Evolutionary conservation across 2,888 invertebrate species (phyloP).

Genomic region (Drosophila stalkeri): DNA sequence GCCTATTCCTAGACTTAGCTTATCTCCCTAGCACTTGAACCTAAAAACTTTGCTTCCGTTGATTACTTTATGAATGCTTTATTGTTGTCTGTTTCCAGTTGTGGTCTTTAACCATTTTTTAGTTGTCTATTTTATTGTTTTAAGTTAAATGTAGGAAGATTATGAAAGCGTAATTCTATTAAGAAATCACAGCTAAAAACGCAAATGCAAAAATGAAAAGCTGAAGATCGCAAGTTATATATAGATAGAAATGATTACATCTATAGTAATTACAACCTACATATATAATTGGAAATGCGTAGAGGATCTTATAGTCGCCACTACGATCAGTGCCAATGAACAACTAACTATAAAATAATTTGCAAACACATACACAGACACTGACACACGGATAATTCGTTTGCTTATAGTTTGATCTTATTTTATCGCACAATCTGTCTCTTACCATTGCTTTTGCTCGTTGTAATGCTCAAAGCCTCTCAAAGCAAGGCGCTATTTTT

Average conservation of each 20-base stretch:
- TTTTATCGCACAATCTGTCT: constrained; percentile 30
- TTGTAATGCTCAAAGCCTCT: constrained; percentile 55
- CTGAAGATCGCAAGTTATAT: constrained; percentile 29
- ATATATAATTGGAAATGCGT: constrained; percentile 18
- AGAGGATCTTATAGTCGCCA: constrained; percentile 30
- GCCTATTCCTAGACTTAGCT: constrained; percentile 55
- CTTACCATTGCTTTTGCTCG: constrained; percentile 38
- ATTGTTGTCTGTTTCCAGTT: constrained; percentile 73
- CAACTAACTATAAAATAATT: constrained; percentile 34
- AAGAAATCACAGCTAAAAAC: constrained; percentile 31
- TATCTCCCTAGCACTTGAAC: constrained; percentile 53
- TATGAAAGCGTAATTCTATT: constrained; percentile 42
- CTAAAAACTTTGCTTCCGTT: constrained; percentile 55
- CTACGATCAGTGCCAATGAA: constrained; percentile 52
- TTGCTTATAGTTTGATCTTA: constrained; percentile 15
- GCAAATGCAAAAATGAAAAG: constrained; percentile 34
- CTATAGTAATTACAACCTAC: constrained; percentile 13
- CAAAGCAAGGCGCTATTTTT: constrained; percentile 47
- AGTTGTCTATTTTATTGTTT: constrained; percentile 54
- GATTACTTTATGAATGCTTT: constrained; percentile 52
- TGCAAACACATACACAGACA: constrained; percentile 21
- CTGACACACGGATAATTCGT: constrained; percentile 17
- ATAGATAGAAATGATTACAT: constrained; percentile 25
- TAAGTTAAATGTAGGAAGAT: constrained; percentile 53
- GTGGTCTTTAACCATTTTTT: constrained; percentile 50